These are phyloP conservation scores for Falco naumanni DNA, from an alignment of 2,797 vertebrate genomes.

Conservation along the genomic window DNA sequence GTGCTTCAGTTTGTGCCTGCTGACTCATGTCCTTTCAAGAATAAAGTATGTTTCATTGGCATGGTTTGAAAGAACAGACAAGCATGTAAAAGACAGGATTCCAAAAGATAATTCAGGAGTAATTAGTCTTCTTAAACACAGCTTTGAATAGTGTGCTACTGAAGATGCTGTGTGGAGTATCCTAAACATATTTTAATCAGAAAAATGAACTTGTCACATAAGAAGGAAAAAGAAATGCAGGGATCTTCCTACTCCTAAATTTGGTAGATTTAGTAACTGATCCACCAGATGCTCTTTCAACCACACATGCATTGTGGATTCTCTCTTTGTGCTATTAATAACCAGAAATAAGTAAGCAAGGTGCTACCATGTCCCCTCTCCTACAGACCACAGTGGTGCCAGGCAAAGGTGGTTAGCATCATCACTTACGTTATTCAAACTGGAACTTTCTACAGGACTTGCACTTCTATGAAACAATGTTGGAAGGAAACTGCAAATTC, in stretches of 20 bases:
- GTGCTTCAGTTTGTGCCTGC: neutral
- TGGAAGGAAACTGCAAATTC: neutral
- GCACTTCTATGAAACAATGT: neutral
- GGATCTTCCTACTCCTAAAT: neutral
- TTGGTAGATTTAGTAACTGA: neutral
- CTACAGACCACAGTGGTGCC: neutral
- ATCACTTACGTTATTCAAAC: neutral
- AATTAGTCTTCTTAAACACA: neutral
- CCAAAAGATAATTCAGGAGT: neutral
- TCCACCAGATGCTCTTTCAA: neutral
- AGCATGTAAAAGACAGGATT: neutral
- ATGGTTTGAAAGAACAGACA: neutral
- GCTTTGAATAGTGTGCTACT: neutral
- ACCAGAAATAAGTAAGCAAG: neutral
- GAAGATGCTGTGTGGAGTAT: neutral
- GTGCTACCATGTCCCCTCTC: neutral
- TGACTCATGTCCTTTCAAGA: neutral
- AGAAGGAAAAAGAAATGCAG: neutral
- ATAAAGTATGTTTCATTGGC: neutral
- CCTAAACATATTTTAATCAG: neutral
- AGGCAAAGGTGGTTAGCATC: neutral
- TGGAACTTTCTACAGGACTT: neutral
- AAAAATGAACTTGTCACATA: neutral
- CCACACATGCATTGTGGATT: neutral
- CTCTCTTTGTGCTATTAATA: neutral